Percentiles rank a stretch among this genome's conserved stretches.
Evolutionary conservation across 1,140 invertebrate species (phyloP).

Genomic region (Temnothorax nylanderi): DNA sequence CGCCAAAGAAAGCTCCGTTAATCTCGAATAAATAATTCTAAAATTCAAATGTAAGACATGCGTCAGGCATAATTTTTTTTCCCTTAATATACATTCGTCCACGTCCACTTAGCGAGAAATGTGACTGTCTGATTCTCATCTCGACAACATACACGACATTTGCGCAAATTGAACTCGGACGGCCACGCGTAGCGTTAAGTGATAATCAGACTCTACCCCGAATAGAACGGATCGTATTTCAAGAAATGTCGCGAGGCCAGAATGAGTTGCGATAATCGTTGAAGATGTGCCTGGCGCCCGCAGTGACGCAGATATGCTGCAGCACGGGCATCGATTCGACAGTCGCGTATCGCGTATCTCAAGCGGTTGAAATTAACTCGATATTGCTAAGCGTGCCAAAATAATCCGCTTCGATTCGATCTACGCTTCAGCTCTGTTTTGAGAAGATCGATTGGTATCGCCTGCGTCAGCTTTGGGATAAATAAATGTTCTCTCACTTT

Average conservation of each 20-base stretch:
- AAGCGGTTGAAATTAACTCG: background rate
- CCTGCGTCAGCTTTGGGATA: background rate
- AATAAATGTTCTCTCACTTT: background rate
- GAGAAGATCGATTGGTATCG: background rate
- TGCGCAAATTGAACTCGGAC: background rate
- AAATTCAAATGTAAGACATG: background rate
- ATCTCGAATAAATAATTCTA: background rate
- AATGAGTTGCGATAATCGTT: conserved; percentile 11
- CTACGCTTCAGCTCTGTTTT: background rate
- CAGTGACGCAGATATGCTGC: conserved; percentile 55
- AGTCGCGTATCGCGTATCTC: conserved; percentile 11
- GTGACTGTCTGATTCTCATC: background rate
- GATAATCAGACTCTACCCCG: background rate
- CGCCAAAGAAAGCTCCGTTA: background rate
- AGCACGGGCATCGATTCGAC: conserved; percentile 51
- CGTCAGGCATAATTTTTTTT: background rate
- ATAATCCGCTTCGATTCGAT: conserved; percentile 13
- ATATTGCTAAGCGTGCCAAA: conserved; percentile 2
- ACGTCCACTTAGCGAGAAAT: background rate
- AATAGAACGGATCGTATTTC: background rate
- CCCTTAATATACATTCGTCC: background rate
- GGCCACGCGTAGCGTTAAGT: background rate
- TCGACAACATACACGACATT: background rate
- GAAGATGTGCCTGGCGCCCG: conserved; percentile 45
- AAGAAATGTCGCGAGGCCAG: conserved; percentile 4